Evolutionary conservation across 2,888 invertebrate species (phyloP), one percentile per base, ranked within the genome.

Genomic region (Timema podura): DNA sequence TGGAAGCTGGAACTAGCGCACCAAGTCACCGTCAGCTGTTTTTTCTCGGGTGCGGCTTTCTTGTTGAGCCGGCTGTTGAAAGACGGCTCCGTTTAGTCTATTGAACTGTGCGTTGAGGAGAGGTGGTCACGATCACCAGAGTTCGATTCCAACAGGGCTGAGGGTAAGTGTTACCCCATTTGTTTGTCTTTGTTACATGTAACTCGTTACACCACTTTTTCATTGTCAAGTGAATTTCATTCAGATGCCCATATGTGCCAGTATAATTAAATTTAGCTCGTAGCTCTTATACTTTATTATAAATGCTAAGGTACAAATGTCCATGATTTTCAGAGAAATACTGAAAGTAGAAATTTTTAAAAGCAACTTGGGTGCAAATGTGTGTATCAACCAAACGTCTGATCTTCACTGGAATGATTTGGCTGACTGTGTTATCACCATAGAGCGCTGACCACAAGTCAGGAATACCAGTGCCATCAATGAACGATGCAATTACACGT

Each of bases 401-500:
- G 9, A 68, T 59, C 47, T 68, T 46, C 1, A 61, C 68, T 61
- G 47, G 6, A 15, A 68, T 64, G n/a, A 68, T 68, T 16, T 68
- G 68, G 7, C 47, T 59, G 13, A 68, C 68, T 10, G 61, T 68
- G 15, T 46, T 47, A 61, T 59, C 15, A n/a, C 68, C 64, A 68
- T 68, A 68, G 0, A 68, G 46, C 13, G 16, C 61, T 48, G 64
- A n/a, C 68, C 68, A 64, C 47, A 16, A 54, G 45, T 47, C 46
- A 46, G 59, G 61, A 61, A 68, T 68, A 1, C 61, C 64, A 61
- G 61, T 68, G 10, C 48, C 15, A 64, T 68, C 61, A 61, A 68
- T 64, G 48, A 47, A 68, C 2, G 0, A 2, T 68, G 61, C 68
- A 68, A 68, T 68, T 47, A 46, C 47, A 47, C 6, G 61, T 61